phyloP scores from a whole-genome alignment of 92 coral and sea anemone genomes.

The Porites divaricata region DNA sequence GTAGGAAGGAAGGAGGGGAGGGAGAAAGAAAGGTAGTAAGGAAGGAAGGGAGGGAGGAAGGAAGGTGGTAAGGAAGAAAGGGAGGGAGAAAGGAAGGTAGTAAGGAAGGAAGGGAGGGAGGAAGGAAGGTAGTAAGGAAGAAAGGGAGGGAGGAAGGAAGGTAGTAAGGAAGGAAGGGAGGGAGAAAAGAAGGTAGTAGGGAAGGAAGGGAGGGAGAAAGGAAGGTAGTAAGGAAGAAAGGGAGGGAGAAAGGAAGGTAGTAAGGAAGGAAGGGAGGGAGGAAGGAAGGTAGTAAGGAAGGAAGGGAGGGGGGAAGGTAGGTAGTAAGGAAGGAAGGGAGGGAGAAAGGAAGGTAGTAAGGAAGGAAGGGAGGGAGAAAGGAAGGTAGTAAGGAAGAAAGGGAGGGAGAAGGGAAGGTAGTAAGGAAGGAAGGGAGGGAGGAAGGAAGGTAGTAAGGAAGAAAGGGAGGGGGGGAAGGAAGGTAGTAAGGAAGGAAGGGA shows the following conservation, averaged over 20 bases:
- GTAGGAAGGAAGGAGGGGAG: background rate
- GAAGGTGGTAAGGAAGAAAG: background rate
- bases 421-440: too few relatives aligned
- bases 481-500: too few relatives aligned
- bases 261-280: background rate
- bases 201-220: background rate
- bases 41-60: background rate
- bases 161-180: background rate
- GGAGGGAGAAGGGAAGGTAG: too few relatives aligned
- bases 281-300: background rate
- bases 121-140: too few relatives aligned
- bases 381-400: too few relatives aligned
- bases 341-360: too few relatives aligned
- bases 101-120: background rate
- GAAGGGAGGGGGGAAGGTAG: background rate
- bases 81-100: background rate
- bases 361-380: too few relatives aligned
- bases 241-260: background rate
- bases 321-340: background rate
- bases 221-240: background rate
- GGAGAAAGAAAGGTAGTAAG: background rate
- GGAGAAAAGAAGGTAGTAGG: background rate
- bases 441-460: too few relatives aligned
- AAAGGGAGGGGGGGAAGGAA: too few relatives aligned
- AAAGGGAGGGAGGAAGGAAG: background rate